These are phyloP conservation scores for Strigamia transsilvanica DNA, from an alignment of 2,888 invertebrate species.

Conservation along the genomic window DNA sequence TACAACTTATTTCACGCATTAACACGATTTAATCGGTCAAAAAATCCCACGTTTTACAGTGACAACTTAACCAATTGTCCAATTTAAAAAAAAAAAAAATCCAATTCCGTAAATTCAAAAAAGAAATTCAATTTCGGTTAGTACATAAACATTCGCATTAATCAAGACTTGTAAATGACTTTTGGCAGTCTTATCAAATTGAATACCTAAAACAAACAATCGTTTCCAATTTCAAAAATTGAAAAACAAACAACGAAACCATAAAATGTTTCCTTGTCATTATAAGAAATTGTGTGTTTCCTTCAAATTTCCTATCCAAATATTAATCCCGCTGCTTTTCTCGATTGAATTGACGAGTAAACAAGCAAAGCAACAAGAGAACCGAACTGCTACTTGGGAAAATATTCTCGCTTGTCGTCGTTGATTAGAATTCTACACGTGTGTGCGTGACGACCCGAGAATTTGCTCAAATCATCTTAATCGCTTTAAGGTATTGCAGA, in stretches of 20 bases:
- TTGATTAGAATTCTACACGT: conserved; percentile 33
- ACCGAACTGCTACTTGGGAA: background rate
- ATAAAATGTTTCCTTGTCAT: background rate
- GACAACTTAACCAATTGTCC: background rate
- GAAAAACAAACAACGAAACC: background rate
- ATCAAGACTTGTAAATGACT: too few relatives aligned
- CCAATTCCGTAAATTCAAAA: too few relatives aligned
- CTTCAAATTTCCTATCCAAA: background rate
- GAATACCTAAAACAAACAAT: background rate
- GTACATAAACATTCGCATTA: too few relatives aligned
- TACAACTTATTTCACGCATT: conserved; percentile 15
- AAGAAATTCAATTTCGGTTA: too few relatives aligned
- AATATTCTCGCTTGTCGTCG: conserved; percentile 23
- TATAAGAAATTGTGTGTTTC: background rate
- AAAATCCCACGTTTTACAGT: background rate
- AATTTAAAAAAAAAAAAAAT: background rate
- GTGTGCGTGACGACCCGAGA: conserved; percentile 1
- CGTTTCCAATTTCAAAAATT: background rate
- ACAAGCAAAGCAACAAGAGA: background rate
- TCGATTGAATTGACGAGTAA: conserved; percentile 26
- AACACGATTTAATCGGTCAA: background rate
- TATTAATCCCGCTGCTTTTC: background rate
- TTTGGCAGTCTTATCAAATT: background rate
- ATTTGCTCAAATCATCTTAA: conserved; percentile 40
- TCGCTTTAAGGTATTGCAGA: conserved; percentile 28